A percentile compares a stretch with the other conserved stretches of the same genome.
phyloP scores from a whole-genome alignment of 53 echinoderm and acorn worm genomes.

The Antedon mediterranea region DNA sequence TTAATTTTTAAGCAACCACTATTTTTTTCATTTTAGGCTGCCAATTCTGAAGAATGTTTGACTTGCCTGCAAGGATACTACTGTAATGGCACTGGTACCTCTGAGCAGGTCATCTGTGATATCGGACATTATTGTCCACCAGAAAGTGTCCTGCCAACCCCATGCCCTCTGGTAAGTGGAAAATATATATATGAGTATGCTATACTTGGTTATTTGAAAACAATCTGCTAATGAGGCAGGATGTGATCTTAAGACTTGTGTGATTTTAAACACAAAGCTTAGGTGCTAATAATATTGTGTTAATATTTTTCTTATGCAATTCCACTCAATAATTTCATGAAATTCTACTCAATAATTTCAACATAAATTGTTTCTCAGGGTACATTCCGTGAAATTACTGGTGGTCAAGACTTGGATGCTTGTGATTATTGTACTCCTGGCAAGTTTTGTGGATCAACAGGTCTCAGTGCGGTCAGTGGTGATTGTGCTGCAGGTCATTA shows the following conservation, averaged over 20 bases:
- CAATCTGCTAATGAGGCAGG: not conserved
- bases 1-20: not conserved
- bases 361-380: slow-evolving; percentile 31
- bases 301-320: not conserved
- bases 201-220: no score
- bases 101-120: slow-evolving; percentile 38
- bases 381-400: slow-evolving; percentile 33
- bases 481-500: slow-evolving; percentile 74
- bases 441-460: slow-evolving; percentile 43
- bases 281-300: not conserved
- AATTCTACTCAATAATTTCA: not conserved
- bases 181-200: not conserved
- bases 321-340: no score
- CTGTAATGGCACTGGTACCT: slow-evolving; percentile 68
- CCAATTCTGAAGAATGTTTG: slow-evolving; percentile 49
- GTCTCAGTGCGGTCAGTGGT: slow-evolving; percentile 32
- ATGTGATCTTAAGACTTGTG: not conserved
- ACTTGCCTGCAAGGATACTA: slow-evolving; percentile 75
- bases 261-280: not conserved
- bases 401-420: slow-evolving; percentile 39
- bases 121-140: slow-evolving; percentile 56
- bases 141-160: slow-evolving; percentile 50
- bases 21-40: slow-evolving; percentile 26
- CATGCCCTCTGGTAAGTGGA: slow-evolving; percentile 61
- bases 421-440: slow-evolving; percentile 55